phyloP scores from a whole-genome alignment of 1,140 invertebrate species.

The Zophobas atratus region DNA sequence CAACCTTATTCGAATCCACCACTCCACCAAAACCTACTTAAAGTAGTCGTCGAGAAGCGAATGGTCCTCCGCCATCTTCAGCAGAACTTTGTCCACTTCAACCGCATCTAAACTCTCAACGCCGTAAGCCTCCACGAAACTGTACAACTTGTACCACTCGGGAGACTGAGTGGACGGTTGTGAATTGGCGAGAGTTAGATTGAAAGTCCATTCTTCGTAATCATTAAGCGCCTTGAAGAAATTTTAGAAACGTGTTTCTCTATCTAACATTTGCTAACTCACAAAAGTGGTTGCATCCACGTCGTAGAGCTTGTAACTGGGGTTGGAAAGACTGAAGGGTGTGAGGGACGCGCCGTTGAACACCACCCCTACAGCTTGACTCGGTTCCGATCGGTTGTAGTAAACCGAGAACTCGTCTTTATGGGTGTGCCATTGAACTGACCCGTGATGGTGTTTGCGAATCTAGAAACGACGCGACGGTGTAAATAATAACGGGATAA shows the following conservation, averaged over 20 bases:
- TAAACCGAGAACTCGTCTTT: conserved; percentile 82
- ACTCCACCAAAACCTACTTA: conserved; percentile 52
- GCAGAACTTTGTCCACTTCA: conserved; percentile 70
- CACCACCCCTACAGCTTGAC: conserved; percentile 73
- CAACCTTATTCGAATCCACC: not conserved
- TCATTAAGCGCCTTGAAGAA: conserved; percentile 71
- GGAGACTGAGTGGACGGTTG: conserved; percentile 69
- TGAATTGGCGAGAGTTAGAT: conserved; percentile 84
- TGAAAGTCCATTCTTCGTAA: conserved; percentile 82
- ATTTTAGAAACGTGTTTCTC: not conserved
- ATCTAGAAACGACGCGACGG: conserved; percentile 64
- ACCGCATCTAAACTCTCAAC: conserved; percentile 69
- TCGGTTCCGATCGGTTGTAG: conserved; percentile 69
- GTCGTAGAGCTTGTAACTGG: conserved; percentile 85
- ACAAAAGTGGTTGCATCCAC: conserved; percentile 76
- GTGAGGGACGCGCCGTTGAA: conserved; percentile 87
- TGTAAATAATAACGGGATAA: not conserved
- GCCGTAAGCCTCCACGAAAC: conserved; percentile 77
- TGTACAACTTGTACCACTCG: conserved; percentile 79
- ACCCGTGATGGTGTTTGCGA: conserved; percentile 75
- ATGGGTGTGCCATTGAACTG: conserved; percentile 89
- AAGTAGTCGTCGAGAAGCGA: conserved; percentile 59
- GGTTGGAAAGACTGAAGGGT: conserved; percentile 78
- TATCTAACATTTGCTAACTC: conserved; percentile 64
- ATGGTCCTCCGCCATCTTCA: conserved; percentile 69